Conservation (phyloP, 2,888 invertebrate species). For the Spialia ferax region DNA sequence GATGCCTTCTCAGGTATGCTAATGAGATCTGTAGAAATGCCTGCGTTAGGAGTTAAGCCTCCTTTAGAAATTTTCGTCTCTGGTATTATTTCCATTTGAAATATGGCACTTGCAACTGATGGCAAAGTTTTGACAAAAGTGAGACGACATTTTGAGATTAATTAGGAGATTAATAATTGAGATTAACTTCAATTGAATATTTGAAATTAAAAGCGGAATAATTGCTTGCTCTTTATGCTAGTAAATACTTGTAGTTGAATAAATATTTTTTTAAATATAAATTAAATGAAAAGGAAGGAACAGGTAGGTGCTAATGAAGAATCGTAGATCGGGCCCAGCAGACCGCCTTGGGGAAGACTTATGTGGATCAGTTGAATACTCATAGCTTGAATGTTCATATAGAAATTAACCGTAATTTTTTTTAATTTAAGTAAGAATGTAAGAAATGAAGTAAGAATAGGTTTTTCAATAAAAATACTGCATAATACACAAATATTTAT, state of each 20-base stretch:
- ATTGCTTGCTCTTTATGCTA: background rate
- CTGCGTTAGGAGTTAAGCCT: slow-evolving; percentile 17
- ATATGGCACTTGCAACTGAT: slow-evolving; percentile 1
- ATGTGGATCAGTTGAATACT: background rate
- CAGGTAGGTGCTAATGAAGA: too few relatives aligned
- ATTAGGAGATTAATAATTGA: too few relatives aligned
- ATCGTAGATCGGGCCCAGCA: background rate
- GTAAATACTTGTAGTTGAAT: too few relatives aligned
- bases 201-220: slow-evolving; percentile 6
- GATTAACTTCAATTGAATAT: background rate
- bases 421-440: too few relatives aligned
- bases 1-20: slow-evolving; percentile 52
- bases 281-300: background rate
- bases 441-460: too few relatives aligned
- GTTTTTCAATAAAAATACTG: too few relatives aligned
- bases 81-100: slow-evolving; percentile 14
- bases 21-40: slow-evolving; percentile 56
- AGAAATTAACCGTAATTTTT: too few relatives aligned
- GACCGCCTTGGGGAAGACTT: background rate
- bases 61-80: slow-evolving; percentile 1
- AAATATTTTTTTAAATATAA: too few relatives aligned
- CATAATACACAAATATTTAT: too few relatives aligned
- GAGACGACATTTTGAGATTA: background rate
- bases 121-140: background rate
- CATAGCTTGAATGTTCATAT: too few relatives aligned